Evolutionary conservation across 92 coral and sea anemone genomes (phyloP), one percentile per base, ranked within the genome.

Genomic region (Bergia sp.): DNA sequence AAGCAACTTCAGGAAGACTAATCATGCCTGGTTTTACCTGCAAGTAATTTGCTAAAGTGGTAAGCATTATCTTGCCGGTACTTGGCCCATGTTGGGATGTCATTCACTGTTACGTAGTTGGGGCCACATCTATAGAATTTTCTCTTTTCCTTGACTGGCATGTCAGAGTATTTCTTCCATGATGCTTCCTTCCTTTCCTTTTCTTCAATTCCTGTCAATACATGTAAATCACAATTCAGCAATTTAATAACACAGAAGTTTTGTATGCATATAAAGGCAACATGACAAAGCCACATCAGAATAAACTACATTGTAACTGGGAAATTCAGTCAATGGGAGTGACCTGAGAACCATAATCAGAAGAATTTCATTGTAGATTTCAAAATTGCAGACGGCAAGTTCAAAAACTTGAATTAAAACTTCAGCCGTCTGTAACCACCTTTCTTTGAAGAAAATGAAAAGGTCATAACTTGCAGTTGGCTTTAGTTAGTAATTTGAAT

Each of bases 11-110:
- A 29, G 29, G 29, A 29, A 29, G 29, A 29, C 29, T 29, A 29
- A 29, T 29, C 0, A 0, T 53, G 44, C 61, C 23, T 40, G 50
- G 43, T 86, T 76, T 73, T 86, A 89, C 75, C 76, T 85, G 64
- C 88, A 89, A 92, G 91, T 71, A 61, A 58, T 85, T 87, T 92
- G 65, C 76, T 67, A 87, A 86, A 91, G 39, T 39, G 86, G 79
- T 91, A 74, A n/a, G 49, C 78, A 75, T 93, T 88, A 0, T 92
- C 86, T 66, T 82, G 82, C 89, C 85, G 88, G 88, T 93, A 97
- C 16, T 95, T 86, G 40, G 95, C 73, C 99, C 99, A 97, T 5
- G 96, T 85, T 85, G 76, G 76, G 37, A 97, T 91, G 5, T 86
- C 76, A 47, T 91, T 45, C 75, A 95, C 69, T 44, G 90, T 78